Evolutionary conservation across 2,797 vertebrate genomes (phyloP), one percentile per base, ranked within the genome.

Genomic region (Microctenopoma stevenorrisi): DNA sequence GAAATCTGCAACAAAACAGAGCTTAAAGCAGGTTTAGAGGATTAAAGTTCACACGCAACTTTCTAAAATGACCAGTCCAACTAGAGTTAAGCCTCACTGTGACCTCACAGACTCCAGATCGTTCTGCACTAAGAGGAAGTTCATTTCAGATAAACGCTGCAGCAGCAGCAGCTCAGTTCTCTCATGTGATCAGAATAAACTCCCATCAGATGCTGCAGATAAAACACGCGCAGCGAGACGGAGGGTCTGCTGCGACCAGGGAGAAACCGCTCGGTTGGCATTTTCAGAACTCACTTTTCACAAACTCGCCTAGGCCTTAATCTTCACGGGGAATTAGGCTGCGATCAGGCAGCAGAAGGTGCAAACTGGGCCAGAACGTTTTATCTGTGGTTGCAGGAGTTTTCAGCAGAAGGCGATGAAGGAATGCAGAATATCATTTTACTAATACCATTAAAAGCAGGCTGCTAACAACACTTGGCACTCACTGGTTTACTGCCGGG

Each of bases 181-280:
- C 68, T 64, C 26, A 33, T 67, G 10, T 54, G 49, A 70, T 22
- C 4, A 15, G 54, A 73, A 56, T 13, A 33, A 48, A 61, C 47
- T 43, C 58, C 30, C n/a, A 47, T 61, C 54, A 0, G 33, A 5
- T 42, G 5, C 14, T 15, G 8, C n/a, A 16, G 46, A 50, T 12
- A 9, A 28, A 18, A 50, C 11, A 37, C 40, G 35, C 0, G 43
- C 13, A 7, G 57, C 30, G 49, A 67, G 49, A 70, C 28, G 60
- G 33, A 38, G 42, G 60, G 37, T 52, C 72, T 11, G 76, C 35
- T 22, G 52, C 47, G 71, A 66, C 37, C 56, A 44, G 81, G 71
- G 52, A 42, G 51, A 71, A 64, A 67, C 66, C 73, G 69, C 79
- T 78, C 72, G 72, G 67, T 88, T 85, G 84, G 88, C 86, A 76